Evolutionary conservation across 2,797 vertebrate genomes (phyloP).

Genomic region (Oreonectes daqikongensis): DNA sequence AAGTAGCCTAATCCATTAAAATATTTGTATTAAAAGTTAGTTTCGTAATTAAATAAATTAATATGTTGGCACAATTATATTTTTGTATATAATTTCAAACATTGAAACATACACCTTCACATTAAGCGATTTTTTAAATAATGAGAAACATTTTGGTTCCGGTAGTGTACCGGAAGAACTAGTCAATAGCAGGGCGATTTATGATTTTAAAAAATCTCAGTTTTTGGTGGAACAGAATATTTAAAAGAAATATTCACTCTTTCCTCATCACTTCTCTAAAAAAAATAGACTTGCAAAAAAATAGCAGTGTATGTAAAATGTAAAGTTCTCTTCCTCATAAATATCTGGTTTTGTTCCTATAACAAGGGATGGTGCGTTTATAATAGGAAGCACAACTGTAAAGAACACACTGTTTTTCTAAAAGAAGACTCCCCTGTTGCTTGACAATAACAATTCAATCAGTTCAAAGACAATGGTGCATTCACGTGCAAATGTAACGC

Average conservation of each 20-base stretch:
- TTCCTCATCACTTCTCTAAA: neutral
- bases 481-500: conserved; percentile 86
- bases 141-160: too few relatives aligned
- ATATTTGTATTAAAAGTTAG: too few relatives aligned
- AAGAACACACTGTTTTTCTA: conserved; percentile 66
- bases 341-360: conserved; percentile 20
- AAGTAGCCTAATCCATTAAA: too few relatives aligned
- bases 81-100: too few relatives aligned
- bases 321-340: conserved; percentile 20
- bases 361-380: conserved; percentile 43
- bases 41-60: too few relatives aligned
- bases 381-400: conserved; percentile 58
- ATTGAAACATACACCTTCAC: too few relatives aligned
- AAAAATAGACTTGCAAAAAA: conserved; percentile 2
- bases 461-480: conserved; percentile 77
- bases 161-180: too few relatives aligned
- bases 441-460: conserved; percentile 82
- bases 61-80: too few relatives aligned
- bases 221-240: neutral
- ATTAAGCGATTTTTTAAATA: too few relatives aligned
- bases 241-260: neutral
- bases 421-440: conserved; percentile 72
- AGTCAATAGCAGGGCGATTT: neutral
- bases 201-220: too few relatives aligned
- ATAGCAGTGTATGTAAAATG: neutral